A percentile compares a stretch with the other conserved stretches of the same genome.
These are phyloP conservation scores for Drosophila merina DNA, from an alignment of 2,888 invertebrate species.

Conservation along the genomic window DNA sequence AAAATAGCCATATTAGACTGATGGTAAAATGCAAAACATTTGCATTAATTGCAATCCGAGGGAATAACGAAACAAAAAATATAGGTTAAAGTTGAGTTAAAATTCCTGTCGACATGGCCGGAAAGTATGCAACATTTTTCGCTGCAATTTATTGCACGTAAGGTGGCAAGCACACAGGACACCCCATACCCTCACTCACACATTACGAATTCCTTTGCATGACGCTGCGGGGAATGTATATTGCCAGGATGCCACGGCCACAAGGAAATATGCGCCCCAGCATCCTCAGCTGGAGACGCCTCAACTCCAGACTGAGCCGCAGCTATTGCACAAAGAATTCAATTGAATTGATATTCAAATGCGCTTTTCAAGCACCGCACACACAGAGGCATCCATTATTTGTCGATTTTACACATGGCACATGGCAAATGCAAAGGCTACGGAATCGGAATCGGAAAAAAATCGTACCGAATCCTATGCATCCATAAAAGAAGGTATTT, in stretches of 20 bases:
- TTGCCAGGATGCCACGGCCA: slow-evolving; percentile 54
- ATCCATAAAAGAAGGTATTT: slow-evolving; percentile 30
- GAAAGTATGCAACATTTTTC: slow-evolving; percentile 44
- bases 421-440: slow-evolving; percentile 32
- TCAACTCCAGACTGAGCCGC: slow-evolving; percentile 25
- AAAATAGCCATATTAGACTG: background rate
- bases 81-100: slow-evolving; percentile 23
- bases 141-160: slow-evolving; percentile 46
- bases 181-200: slow-evolving; percentile 38
- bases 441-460: slow-evolving; percentile 15
- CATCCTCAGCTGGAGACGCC: slow-evolving; percentile 42
- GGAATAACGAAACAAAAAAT: background rate
- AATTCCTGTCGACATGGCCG: slow-evolving; percentile 24
- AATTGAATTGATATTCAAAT: slow-evolving; percentile 80
- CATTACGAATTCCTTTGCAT: slow-evolving; percentile 73
- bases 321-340: slow-evolving; percentile 73
- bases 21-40: background rate
- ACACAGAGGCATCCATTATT: slow-evolving; percentile 68
- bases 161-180: slow-evolving; percentile 10
- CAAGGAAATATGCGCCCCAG: slow-evolving; percentile 57
- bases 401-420: slow-evolving; percentile 74
- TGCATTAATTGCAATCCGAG: slow-evolving; percentile 1
- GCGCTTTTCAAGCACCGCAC: slow-evolving; percentile 64
- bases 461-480: slow-evolving; percentile 18
- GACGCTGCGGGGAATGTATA: slow-evolving; percentile 66